Percentiles rank a stretch among this genome's conserved stretches.
phyloP scores from a whole-genome alignment of 2,888 invertebrate genomes.

The Baronia brevicornis region DNA sequence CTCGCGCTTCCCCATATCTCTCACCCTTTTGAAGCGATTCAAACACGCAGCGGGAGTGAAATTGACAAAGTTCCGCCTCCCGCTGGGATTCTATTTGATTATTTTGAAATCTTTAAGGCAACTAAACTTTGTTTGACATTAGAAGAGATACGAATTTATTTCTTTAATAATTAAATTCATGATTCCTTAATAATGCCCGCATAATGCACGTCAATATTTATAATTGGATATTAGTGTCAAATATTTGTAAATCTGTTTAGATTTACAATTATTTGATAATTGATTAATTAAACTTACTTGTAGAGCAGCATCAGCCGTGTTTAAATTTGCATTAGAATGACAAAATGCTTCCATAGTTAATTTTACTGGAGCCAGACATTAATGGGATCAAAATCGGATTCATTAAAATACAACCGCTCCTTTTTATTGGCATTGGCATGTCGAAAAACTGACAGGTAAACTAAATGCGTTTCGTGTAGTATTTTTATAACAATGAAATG shows the following conservation, averaged over 20 bases:
- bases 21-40: slow-evolving; percentile 50
- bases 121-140: slow-evolving; percentile 46
- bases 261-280: slow-evolving; percentile 15
- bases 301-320: too few species aligned
- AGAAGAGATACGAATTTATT: slow-evolving; percentile 33
- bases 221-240: too few species aligned
- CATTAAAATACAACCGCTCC: too few species aligned
- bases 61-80: slow-evolving; percentile 56
- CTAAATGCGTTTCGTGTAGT: too few species aligned
- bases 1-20: slow-evolving; percentile 29
- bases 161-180: too few species aligned
- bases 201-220: too few species aligned
- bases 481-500: slow-evolving; percentile 4
- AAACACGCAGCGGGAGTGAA: slow-evolving; percentile 46
- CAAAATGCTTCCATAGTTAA: slow-evolving; percentile 9
- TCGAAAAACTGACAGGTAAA: too few species aligned
- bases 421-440: too few species aligned
- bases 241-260: too few species aligned
- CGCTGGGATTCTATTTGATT: slow-evolving; percentile 47
- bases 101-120: slow-evolving; percentile 52
- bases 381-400: too few species aligned
- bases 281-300: too few species aligned
- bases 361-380: background rate
- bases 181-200: too few species aligned
- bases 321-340: slow-evolving; percentile 7